Conservation (phyloP, 2,888 invertebrate species). For the Oscheius onirici region DNA sequence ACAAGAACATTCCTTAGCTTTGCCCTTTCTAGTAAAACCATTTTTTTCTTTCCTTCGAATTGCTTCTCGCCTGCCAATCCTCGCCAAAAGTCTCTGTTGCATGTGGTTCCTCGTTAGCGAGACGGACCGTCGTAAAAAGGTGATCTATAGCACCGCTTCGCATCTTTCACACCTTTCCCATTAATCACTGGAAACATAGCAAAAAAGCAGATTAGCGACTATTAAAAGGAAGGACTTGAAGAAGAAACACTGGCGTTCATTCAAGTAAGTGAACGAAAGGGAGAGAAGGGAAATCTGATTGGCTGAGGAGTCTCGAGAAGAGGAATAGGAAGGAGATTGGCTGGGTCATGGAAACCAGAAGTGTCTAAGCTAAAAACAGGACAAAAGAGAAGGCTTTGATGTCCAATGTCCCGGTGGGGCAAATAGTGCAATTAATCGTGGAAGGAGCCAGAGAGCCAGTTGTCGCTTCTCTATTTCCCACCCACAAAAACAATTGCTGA, state of each 20-base stretch:
- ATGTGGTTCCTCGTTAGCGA: too few species aligned
- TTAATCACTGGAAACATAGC: too few species aligned
- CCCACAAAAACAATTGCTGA: neutral
- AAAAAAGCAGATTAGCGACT: neutral
- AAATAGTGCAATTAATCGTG: constrained; percentile 29
- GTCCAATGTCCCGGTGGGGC: constrained; percentile 2
- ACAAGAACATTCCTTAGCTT: too few species aligned
- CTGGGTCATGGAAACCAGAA: neutral
- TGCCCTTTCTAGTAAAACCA: too few species aligned
- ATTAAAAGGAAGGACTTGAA: neutral
- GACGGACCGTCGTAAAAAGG: too few species aligned
- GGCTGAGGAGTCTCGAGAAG: neutral
- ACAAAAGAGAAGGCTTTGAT: constrained; percentile 20
- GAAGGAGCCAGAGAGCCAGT: constrained; percentile 12
- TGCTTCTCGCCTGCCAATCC: too few species aligned
- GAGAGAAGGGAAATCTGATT: neutral
- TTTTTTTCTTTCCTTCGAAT: too few species aligned
- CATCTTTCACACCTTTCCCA: too few species aligned
- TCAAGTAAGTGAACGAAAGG: neutral
- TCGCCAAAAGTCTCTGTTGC: too few species aligned
- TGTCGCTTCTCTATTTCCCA: constrained; percentile 3
- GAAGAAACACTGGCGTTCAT: neutral
- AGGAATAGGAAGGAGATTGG: neutral
- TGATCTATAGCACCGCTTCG: too few species aligned
- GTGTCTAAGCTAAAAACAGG: neutral